phyloP scores from a whole-genome alignment of 2,888 invertebrate genomes.

The Alloscopus bannaensis region DNA sequence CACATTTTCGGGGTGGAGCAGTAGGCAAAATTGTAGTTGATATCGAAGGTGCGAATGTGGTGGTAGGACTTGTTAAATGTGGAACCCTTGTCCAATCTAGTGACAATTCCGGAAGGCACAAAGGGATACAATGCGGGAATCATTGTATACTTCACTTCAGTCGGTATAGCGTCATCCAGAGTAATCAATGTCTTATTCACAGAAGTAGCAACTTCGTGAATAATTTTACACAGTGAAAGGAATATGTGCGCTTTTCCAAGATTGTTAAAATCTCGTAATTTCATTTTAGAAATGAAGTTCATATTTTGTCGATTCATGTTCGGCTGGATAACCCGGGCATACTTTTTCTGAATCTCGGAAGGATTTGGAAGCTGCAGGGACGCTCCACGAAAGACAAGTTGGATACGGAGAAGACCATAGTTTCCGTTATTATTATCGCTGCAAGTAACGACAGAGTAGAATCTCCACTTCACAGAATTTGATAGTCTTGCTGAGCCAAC shows the following conservation, averaged over 20 bases:
- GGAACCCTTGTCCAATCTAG: not conserved
- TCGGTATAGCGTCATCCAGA: not conserved
- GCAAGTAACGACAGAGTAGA: not conserved
- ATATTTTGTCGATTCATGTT: not conserved
- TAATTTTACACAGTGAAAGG: not conserved
- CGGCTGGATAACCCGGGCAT: slow-evolving; percentile 2
- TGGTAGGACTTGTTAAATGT: slow-evolving; percentile 11
- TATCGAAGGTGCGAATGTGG: not conserved
- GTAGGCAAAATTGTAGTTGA: slow-evolving; percentile 15
- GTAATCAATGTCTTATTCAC: slow-evolving; percentile 1
- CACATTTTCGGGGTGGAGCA: not conserved
- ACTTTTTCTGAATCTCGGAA: not conserved
- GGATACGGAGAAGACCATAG: not conserved
- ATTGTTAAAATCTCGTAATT: slow-evolving; percentile 8
- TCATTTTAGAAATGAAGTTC: not conserved
- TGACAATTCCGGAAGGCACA: not conserved
- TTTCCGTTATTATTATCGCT: not conserved
- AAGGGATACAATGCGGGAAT: not conserved
- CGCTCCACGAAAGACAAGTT: slow-evolving; percentile 6
- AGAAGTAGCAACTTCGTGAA: not conserved
- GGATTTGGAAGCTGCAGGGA: not conserved
- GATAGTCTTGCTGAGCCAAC: too few relatives aligned
- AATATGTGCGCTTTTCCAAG: slow-evolving; percentile 6
- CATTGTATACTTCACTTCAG: not conserved
- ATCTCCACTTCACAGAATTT: not conserved